A percentile compares a stretch with the other conserved stretches of the same genome.
phyloP scores from a whole-genome alignment of 1,140 invertebrate species.

The Trichoplusia ni region DNA sequence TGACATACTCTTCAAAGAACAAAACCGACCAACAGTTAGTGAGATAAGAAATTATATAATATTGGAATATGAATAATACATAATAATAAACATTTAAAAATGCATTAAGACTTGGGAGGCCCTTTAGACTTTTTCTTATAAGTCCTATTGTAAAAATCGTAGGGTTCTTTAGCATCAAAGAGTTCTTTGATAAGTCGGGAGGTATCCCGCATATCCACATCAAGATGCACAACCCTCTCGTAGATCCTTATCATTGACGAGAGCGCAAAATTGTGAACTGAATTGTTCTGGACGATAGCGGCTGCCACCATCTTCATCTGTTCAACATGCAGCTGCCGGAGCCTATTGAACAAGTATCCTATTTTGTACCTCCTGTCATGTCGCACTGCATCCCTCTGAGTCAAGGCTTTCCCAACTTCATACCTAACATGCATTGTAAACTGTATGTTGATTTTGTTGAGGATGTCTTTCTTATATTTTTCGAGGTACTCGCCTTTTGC shows the following conservation, averaged over 20 bases:
- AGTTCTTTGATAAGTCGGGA: slow-evolving; percentile 34
- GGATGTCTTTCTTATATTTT: neutral
- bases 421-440: slow-evolving; percentile 47
- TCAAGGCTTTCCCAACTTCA: slow-evolving; percentile 39
- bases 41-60: too few species aligned
- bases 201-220: slow-evolving; percentile 49
- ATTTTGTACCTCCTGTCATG: slow-evolving; percentile 45
- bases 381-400: slow-evolving; percentile 27
- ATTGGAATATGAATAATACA: too few species aligned
- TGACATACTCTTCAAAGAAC: too few species aligned
- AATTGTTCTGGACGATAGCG: neutral
- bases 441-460: slow-evolving; percentile 31
- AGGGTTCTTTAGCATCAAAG: neutral
- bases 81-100: too few species aligned
- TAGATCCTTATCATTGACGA: slow-evolving; percentile 35
- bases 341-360: slow-evolving; percentile 53
- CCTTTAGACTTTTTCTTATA: neutral
- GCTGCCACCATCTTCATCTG: slow-evolving; percentile 39
- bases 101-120: too few species aligned
- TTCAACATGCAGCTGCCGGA: slow-evolving; percentile 45
- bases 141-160: neutral
- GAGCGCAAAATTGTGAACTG: neutral
- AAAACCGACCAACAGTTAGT: too few species aligned
- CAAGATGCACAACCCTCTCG: slow-evolving; percentile 45
- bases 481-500: neutral